Evolutionary conservation across 2,888 invertebrate genomes (phyloP).

Genomic region (Pristionchus mayeri): DNA sequence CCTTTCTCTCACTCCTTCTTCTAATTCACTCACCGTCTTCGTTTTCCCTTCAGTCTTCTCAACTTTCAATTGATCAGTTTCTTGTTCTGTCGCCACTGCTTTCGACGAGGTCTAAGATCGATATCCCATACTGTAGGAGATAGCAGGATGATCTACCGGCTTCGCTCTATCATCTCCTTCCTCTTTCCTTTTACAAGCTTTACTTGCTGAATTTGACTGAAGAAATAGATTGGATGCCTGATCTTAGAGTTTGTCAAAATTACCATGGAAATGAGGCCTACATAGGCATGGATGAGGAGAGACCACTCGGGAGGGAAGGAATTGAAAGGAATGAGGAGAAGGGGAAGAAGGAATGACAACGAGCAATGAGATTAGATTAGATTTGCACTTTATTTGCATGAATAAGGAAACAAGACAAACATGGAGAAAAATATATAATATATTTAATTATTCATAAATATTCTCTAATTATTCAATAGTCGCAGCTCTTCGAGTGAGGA

Average conservation of each 20-base stretch:
- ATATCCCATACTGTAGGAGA: not conserved
- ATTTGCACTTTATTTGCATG: too few relatives aligned
- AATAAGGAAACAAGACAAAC: not conserved
- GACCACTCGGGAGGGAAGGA: not conserved
- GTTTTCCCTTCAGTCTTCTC: not conserved
- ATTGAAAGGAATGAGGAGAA: conserved; percentile 6
- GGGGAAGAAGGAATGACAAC: not conserved
- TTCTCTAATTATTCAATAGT: not conserved
- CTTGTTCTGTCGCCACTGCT: not conserved
- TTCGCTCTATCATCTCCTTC: not conserved
- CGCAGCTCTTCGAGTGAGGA: not conserved
- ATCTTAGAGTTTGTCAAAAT: not conserved
- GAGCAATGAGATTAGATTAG: too few relatives aligned
- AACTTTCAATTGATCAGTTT: not conserved
- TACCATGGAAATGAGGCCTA: not conserved
- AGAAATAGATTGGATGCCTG: not conserved
- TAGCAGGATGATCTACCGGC: not conserved
- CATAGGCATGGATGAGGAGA: not conserved
- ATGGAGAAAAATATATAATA: not conserved
- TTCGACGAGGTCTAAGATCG: not conserved
- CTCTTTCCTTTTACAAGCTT: not conserved
- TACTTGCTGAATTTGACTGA: not conserved
- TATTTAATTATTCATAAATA: not conserved
- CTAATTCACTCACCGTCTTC: not conserved
- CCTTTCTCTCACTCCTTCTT: not conserved